Percentiles rank a stretch among this genome's conserved stretches.
These are phyloP conservation scores for Teleogryllus occipitalis DNA, from an alignment of 1,140 invertebrate species.

Conservation along the genomic window DNA sequence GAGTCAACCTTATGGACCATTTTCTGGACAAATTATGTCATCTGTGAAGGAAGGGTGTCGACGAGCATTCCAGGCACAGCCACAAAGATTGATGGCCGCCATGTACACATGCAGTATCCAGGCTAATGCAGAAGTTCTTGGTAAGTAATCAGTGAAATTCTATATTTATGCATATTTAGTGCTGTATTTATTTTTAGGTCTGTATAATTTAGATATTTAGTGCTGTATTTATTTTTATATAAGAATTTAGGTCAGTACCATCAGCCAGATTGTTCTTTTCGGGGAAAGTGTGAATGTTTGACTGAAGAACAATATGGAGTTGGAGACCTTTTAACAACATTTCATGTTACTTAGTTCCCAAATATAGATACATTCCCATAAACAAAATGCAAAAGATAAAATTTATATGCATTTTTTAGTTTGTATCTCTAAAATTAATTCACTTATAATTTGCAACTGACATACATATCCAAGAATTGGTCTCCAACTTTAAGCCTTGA, in stretches of 20 bases:
- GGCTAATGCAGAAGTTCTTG: slow-evolving; percentile 82
- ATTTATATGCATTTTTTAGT: too few relatives aligned
- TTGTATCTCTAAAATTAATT: too few relatives aligned
- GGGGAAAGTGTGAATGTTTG: background rate
- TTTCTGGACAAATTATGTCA: slow-evolving; percentile 84
- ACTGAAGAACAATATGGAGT: background rate
- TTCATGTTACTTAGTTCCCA: too few relatives aligned
- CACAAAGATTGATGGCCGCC: slow-evolving; percentile 86
- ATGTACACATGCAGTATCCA: slow-evolving; percentile 95
- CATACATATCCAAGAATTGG: too few relatives aligned
- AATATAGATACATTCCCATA: too few relatives aligned
- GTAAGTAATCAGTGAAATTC: slow-evolving; percentile 7
- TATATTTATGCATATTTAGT: background rate
- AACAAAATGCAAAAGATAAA: too few relatives aligned
- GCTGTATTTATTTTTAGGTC: background rate
- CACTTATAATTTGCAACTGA: too few relatives aligned
- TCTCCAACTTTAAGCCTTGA: too few relatives aligned
- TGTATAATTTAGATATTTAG: background rate
- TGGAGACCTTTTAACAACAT: too few relatives aligned
- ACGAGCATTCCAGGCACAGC: slow-evolving; percentile 79
- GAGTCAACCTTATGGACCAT: slow-evolving; percentile 33
- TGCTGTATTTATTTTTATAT: background rate
- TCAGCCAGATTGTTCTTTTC: background rate
- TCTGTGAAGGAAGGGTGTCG: slow-evolving; percentile 81
- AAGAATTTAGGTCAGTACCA: background rate